phyloP scores from a whole-genome alignment of 2,113 vertebrate species.

The Mormyrus iriodes region DNA sequence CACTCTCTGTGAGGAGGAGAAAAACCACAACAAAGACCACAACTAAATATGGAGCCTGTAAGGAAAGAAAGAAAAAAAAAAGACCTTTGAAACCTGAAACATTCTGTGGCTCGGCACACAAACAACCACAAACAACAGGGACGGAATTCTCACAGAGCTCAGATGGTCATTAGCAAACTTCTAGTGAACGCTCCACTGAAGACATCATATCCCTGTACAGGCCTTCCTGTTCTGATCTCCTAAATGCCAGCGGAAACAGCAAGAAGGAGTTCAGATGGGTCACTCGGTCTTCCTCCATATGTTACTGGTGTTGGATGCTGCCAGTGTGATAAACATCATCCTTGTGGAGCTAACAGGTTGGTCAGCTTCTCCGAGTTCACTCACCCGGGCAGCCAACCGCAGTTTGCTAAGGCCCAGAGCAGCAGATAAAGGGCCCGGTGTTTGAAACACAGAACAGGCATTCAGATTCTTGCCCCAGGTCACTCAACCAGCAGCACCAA shows the following conservation, averaged over 20 bases:
- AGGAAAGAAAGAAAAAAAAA: neutral
- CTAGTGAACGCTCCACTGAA: neutral
- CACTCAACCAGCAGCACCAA: neutral
- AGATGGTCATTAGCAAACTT: constrained; percentile 6
- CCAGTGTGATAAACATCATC: neutral
- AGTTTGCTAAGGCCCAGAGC: neutral
- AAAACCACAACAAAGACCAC: neutral
- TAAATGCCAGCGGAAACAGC: neutral
- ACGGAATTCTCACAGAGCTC: neutral
- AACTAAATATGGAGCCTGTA: neutral
- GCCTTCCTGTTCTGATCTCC: neutral
- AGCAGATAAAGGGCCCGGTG: neutral
- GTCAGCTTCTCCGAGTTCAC: neutral
- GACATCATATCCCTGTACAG: neutral
- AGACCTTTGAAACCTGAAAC: constrained; percentile 2
- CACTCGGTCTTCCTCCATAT: neutral
- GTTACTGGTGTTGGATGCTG: neutral
- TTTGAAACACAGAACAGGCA: neutral
- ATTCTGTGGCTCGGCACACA: constrained; percentile 6
- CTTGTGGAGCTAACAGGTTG: neutral
- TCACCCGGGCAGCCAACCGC: neutral
- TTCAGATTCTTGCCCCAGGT: neutral
- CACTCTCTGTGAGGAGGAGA: neutral
- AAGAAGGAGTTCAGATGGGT: neutral
- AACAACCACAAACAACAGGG: neutral